Base-by-base conservation (phyloP, 2,888 invertebrate genomes). In the Phalera bucephala region DNA sequence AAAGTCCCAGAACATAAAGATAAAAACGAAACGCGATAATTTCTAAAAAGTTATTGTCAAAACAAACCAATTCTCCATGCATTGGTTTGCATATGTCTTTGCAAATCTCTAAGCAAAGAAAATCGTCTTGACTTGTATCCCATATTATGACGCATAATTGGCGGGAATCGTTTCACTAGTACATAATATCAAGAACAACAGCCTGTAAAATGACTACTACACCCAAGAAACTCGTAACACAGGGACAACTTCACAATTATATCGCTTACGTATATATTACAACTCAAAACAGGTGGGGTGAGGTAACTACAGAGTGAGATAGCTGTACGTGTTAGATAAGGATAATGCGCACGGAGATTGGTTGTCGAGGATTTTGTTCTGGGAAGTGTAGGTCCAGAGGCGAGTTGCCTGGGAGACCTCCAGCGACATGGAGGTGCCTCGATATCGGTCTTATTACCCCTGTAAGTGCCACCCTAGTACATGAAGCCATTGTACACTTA, bases 401-500 rank as follows among this genome's bases (percentile, higher is more conserved):
- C 62, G 69, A 87, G 88, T 88, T 87, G 88, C 86, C 87, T 75
- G 83, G 88, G 86, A 82, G 87, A 87, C 73, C 63, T 83, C 79
- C 59, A 46, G 61, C 79, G 78, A 71, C 54, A 90, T 90, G 90
- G 90, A 90, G 82, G 88, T 90, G 87, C 87, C 89, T 51, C 81
- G 89, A 27, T 88, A 84, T 78, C 84, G 90, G 45, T 79, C 88
- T 25, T 86, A 76, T 61, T 90, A 83, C 82, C 81, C 90, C 62
- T 88, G 90, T 89, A 78, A 89, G 86, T 86, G 59, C 51, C 61
- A 26, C 53, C 57, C 34, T 10, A 19, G 19, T 9, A 11, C 35
- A 27, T 29, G 30, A 26, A 27, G 22, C 21, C 32, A 19, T 22
- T 29, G 19, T 14, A 22, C 7, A 12, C 11, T 25, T 23, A 17